Conservation (phyloP, 2,113 vertebrate species). For the Sylvietta virens region DNA sequence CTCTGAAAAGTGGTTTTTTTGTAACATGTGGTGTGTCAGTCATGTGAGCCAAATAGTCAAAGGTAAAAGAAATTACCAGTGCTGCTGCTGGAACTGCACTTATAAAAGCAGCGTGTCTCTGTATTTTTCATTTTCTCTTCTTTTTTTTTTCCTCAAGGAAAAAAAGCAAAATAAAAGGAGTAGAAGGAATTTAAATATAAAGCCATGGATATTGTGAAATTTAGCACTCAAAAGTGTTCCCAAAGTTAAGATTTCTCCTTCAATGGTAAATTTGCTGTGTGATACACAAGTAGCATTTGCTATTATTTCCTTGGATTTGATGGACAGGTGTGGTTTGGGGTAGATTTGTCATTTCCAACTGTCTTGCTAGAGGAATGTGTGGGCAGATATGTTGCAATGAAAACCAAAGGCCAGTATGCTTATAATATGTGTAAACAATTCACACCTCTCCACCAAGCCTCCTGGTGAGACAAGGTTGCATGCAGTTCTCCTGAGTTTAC, state of each 20-base stretch:
- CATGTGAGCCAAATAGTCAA: slow-evolving; percentile 27
- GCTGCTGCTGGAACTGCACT: neutral
- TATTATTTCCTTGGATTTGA: neutral
- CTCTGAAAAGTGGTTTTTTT: neutral
- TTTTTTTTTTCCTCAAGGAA: neutral
- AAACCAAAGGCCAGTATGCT: neutral
- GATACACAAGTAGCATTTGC: neutral
- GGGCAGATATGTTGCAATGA: neutral
- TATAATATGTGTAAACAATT: neutral
- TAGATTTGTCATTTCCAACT: neutral
- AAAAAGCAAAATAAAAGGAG: rapidly evolving
- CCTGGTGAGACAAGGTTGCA: neutral
- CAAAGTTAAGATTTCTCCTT: neutral
- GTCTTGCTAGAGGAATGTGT: neutral
- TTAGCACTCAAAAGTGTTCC: neutral
- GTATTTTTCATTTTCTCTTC: slow-evolving; percentile 30
- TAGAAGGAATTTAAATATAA: slow-evolving; percentile 6
- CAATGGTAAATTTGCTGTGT: neutral
- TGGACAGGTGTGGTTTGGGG: neutral
- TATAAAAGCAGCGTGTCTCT: neutral
- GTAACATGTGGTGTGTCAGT: neutral
- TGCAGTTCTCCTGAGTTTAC: neutral
- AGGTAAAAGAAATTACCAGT: slow-evolving; percentile 37
- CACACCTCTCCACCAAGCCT: neutral
- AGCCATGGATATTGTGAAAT: neutral